Evolutionary conservation across 2,113 vertebrate species (phyloP), one percentile per base, ranked within the genome.

Genomic region (Macrotus californicus): DNA sequence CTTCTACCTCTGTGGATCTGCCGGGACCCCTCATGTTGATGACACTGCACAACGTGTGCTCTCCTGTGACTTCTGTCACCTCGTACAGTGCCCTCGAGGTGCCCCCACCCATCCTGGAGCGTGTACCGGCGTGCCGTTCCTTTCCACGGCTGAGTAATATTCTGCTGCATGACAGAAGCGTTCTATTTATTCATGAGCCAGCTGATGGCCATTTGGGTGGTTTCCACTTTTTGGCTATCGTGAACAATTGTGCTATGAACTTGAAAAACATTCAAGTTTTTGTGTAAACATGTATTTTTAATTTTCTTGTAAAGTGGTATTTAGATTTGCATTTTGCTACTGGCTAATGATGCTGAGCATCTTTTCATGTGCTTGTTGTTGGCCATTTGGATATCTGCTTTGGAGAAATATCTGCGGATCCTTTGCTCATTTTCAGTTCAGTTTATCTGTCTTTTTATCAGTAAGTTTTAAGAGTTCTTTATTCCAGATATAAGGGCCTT

Each of bases 61-160:
- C 43, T 72, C 56, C 36, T 6, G n/a, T 18, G 59, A 8, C 43
- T 64, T 66, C 67, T 56, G 16, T 29, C 11, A 3, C 54, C 34
- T 12, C 15, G 22, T 7, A 2, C 19, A 9, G 41, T 5, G 16
- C 43, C 80, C 46, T 56, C 36, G 31, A n/a, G 80, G 73, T 64
- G 15, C 12, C 6, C 19, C 31, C 1, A 0, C 13, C n/a, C 1
- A 0, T 4, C 1, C 5, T 18, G 39, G 9, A 70, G 1, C 9
- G 0, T 0, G 56, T 5, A 2, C 34, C 85, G 3, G 26, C 29
- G 14, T 1, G 14, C 19, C 11, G 0, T 34, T 76, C 21, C 46
- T 36, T 52, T 43, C 76, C 26, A 31, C 8, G 2, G 52, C 84
- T 43, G 50, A 31, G 4, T 18, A 8, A 3, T 36, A 18, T 36